Base-by-base conservation (phyloP, 2,888 invertebrate species). In the Epistrophe eligans region DNA sequence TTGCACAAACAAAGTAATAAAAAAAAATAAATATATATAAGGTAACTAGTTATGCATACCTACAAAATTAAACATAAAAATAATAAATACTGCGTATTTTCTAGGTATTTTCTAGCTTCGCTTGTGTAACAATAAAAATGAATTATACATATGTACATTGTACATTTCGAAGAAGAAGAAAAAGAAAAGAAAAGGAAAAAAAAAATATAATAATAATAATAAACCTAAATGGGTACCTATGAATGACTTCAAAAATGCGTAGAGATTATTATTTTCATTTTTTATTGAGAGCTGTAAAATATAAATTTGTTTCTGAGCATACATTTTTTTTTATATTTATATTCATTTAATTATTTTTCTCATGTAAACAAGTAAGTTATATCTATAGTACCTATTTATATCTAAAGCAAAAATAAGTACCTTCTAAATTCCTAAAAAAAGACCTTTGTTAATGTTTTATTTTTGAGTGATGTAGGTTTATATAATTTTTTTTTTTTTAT, bases 11-110 rank as follows among this genome's bases (percentile, higher is more conserved):
- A 72, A 57, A 58, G 11, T 66, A 83, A 77, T 17, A 50, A 45
- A 82, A 76, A n/a, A 79, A 67, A 32, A 58, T 48, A 57, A 7
- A 52, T 52, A 64, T 11, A 52, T 64, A 4, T 7, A 64, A 45
- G 40, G 66, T 19, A 24, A 1, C 24, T 24, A 10, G 38, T 57
- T 32, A 13, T 57, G 19, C 43, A 70, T 60, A 43, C 13, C 64
- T 55, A 55, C 35, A 72, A 62, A 55, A 43, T 43, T 50, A 24
- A 5, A 24, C 10, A 66, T n/a, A 28, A 58, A 48, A 58, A 38
- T 58, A 35, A 50, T 15, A 67, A 67, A 50, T 67, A 19, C 32
- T 28, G 0, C 24, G 24, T 17, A 64, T 64, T 64, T 64, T n/a
- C 38, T 45, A 45, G 24, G 11, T 50, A n/a, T 45, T 45, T n/a